Evolutionary conservation across 2,113 vertebrate species (phyloP), one percentile per base, ranked within the genome.

Genomic region (Mungos mungo): DNA sequence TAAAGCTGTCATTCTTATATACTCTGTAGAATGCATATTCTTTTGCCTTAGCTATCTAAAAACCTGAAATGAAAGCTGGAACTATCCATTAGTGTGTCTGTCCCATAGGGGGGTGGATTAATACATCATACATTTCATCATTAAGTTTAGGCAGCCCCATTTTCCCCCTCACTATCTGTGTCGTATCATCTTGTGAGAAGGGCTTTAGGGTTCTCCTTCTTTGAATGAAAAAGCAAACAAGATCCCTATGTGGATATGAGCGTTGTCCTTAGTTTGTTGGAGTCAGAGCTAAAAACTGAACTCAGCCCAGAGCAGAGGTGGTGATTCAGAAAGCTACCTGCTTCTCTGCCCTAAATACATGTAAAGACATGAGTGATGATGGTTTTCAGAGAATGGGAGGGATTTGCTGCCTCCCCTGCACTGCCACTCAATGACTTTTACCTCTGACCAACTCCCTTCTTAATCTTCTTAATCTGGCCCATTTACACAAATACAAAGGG

Each of bases 381-480:
- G 83, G 13, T 69, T 93, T 85, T 88, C 8, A 15, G 84, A 95
- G 8, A 18, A 88, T 52, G 13, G 66, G 11, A 81, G 52, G 60
- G 72, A 89, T 90, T 71, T 97, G 31, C 74, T 50, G 18, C 50
- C 80, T 76, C 68, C 50, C 13, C 41, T 81, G 21, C 27, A 21
- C 77, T 31, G 9, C 33, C 65, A 29, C 35, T 90, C 83, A 92
- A 14, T 38, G 63, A 57, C 79, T 81, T 95, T 96, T 88, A 84
- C 91, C 69, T 97, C 93, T 96, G 83, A 97, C 86, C 77, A 92
- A 95, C 60, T 94, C 72, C 45, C 86, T 93, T 69, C 71, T 91
- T 94, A 97, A 95, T 94, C 85, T 93, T 47, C 94, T 93, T 97
- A 97, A 97, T 98, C 90, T 88, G 47, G 69, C 4, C 76, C 68